Conservation (phyloP, 2,888 invertebrate genomes). For the Stenurella melanura region DNA sequence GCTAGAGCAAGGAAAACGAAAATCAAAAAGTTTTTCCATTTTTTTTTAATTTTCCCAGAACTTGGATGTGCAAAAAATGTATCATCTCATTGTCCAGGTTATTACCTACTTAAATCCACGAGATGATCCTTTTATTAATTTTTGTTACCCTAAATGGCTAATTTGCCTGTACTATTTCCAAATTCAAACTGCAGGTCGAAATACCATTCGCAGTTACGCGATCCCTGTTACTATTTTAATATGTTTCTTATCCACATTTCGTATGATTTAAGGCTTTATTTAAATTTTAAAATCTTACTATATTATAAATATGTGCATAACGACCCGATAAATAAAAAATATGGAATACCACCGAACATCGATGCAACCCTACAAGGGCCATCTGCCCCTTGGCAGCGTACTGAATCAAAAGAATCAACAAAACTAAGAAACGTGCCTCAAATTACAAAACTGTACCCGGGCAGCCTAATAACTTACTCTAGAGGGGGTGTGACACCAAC, state of each 20-base stretch:
- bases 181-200: not conserved
- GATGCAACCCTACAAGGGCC: not conserved
- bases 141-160: too few species aligned
- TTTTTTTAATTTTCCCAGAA: too few species aligned
- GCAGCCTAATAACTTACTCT: slow-evolving; percentile 28
- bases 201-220: not conserved
- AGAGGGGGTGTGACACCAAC: slow-evolving; percentile 31
- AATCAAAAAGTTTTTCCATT: too few species aligned
- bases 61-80: too few species aligned
- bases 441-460: slow-evolving; percentile 22
- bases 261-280: not conserved
- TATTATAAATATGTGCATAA: not conserved
- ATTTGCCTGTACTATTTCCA: too few species aligned
- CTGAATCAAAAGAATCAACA: slow-evolving; percentile 17
- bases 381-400: slow-evolving; percentile 7
- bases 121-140: too few species aligned
- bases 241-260: not conserved
- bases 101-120: too few species aligned
- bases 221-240: not conserved
- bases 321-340: slow-evolving; percentile 8
- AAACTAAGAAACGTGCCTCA: slow-evolving; percentile 16
- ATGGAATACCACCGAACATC: not conserved
- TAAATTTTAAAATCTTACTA: not conserved
- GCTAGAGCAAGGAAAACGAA: too few species aligned
- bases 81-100: too few species aligned